Conservation (phyloP, 2,797 vertebrate species). For the Pipistrellus nathusii region DNA sequence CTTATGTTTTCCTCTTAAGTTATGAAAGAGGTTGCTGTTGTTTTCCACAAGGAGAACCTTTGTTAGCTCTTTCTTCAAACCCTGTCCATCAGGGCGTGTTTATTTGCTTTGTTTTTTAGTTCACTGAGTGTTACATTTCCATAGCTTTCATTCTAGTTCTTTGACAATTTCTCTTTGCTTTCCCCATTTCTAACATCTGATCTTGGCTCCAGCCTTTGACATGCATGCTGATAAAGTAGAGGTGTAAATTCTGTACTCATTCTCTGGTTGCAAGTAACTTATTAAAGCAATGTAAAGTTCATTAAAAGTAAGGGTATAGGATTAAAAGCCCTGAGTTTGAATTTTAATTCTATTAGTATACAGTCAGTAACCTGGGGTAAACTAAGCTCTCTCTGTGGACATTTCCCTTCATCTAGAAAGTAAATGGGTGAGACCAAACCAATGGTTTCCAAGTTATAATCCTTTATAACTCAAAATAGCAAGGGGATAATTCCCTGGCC, state of each 20-base stretch:
- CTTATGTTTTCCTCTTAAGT: slow-evolving; percentile 8
- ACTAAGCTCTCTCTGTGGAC: neutral
- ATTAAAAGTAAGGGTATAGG: neutral
- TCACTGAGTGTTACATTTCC: neutral
- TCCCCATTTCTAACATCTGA: neutral
- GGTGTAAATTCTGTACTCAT: neutral
- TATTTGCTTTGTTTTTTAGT: slow-evolving; percentile 3
- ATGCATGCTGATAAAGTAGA: neutral
- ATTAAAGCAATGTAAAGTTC: neutral
- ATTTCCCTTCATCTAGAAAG: neutral
- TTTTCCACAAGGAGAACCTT: neutral
- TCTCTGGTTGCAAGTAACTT: neutral
- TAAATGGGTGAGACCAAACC: neutral
- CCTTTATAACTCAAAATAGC: neutral
- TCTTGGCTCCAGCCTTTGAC: neutral
- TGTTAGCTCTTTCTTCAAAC: neutral
- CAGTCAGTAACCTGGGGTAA: neutral
- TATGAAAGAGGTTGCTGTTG: neutral
- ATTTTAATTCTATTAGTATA: neutral
- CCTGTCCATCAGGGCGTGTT: neutral
- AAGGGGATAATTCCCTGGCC: neutral
- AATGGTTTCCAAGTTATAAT: neutral
- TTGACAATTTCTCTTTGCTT: slow-evolving; percentile 7
- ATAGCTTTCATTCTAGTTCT: neutral
- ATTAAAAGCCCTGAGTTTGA: neutral